phyloP scores from a whole-genome alignment of 2,888 invertebrate genomes.

The Unio pictorum region DNA sequence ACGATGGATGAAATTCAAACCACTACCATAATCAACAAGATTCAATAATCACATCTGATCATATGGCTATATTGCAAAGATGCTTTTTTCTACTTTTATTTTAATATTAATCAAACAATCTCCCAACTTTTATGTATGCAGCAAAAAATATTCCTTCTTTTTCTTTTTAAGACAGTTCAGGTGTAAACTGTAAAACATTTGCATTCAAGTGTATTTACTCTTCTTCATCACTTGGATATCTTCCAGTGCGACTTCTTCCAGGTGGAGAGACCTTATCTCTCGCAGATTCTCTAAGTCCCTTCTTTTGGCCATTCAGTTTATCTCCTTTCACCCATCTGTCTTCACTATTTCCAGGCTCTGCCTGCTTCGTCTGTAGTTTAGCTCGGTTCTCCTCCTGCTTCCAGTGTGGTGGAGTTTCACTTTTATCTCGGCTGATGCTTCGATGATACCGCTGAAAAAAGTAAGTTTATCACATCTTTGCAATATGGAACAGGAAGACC shows the following conservation, averaged over 20 bases:
- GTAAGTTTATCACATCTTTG: too few relatives aligned
- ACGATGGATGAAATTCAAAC: too few relatives aligned
- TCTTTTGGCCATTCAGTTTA: slow-evolving; percentile 13
- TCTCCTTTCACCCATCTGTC: slow-evolving; percentile 38
- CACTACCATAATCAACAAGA: too few relatives aligned
- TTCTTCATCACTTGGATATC: slow-evolving; percentile 8
- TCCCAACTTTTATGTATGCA: too few relatives aligned
- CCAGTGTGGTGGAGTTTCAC: slow-evolving; percentile 96
- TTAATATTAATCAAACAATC: too few relatives aligned
- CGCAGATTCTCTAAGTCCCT: slow-evolving; percentile 7
- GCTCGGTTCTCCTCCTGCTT: slow-evolving; percentile 70
- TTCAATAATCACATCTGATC: too few relatives aligned
- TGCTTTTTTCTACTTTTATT: too few relatives aligned
- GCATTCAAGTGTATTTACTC: background rate
- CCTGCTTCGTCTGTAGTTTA: slow-evolving; percentile 8
- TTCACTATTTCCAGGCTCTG: slow-evolving; percentile 16
- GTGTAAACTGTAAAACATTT: background rate
- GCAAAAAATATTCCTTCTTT: background rate
- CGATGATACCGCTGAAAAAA: slow-evolving; percentile 21
- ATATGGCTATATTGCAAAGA: too few relatives aligned
- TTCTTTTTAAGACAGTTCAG: background rate
- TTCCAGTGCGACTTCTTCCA: slow-evolving; percentile 1
- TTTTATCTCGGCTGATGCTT: slow-evolving; percentile 72
- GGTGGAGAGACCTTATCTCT: slow-evolving; percentile 8
- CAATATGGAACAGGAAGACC: too few relatives aligned